Conservation (phyloP, 2,888 invertebrate species). For the Xylocampa areola region DNA sequence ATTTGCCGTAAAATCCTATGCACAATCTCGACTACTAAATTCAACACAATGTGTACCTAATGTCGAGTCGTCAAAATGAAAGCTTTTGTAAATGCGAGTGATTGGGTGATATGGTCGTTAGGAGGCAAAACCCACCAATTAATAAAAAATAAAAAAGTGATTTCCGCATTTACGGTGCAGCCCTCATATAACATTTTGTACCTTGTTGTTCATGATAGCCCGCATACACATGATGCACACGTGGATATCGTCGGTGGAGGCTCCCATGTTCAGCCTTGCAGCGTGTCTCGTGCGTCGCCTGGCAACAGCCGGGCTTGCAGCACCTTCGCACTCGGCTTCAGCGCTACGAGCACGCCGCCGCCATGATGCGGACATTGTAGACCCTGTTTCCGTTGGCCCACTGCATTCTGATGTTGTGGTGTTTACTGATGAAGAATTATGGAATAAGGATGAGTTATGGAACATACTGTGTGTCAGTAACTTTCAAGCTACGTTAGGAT, state of each 20-base stretch:
- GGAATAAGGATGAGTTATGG: background rate
- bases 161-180: no score
- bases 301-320: conserved; percentile 79
- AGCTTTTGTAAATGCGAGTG: no score
- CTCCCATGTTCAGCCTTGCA: conserved; percentile 97
- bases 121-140: no score
- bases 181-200: conserved; percentile 59
- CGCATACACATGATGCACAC: conserved; percentile 99
- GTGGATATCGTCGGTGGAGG: conserved; percentile 99
- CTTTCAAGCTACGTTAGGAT: no score
- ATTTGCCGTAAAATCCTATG: no score
- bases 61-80: no score
- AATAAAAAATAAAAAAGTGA: no score
- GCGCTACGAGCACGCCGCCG: conserved; percentile 75
- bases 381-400: conserved; percentile 75
- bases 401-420: conserved; percentile 85
- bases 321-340: conserved; percentile 75
- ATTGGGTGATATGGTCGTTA: no score
- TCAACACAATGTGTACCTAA: no score
- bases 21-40: no score
- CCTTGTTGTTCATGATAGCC: conserved; percentile 99
- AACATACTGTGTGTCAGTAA: background rate
- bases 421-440: conserved; percentile 67
- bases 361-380: conserved; percentile 80
- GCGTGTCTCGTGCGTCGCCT: conserved; percentile 95